These are phyloP conservation scores for Pasiphila rectangulata DNA, from an alignment of 2,888 invertebrate species.

Conservation along the genomic window DNA sequence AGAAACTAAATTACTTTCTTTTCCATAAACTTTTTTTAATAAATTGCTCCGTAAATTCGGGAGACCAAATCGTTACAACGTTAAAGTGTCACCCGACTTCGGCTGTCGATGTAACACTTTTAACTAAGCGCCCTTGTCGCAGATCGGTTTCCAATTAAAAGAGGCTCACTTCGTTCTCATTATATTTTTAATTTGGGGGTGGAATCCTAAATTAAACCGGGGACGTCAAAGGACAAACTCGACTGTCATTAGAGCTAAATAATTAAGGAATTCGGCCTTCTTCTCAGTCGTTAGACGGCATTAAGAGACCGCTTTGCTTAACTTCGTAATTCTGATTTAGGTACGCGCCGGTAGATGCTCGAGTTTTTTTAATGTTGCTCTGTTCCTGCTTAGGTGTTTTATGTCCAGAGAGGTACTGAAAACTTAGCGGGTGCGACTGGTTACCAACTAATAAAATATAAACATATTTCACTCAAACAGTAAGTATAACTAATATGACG, in stretches of 20 bases:
- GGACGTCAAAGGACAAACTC: slow-evolving; percentile 77
- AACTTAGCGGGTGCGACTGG: too few species aligned
- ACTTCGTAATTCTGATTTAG: slow-evolving; percentile 71
- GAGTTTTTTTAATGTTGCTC: slow-evolving; percentile 46
- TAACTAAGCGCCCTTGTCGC: slow-evolving; percentile 53
- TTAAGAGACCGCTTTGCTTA: slow-evolving; percentile 64
- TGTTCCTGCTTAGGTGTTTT: slow-evolving; percentile 1
- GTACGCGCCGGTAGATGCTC: slow-evolving; percentile 39
- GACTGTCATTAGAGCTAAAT: slow-evolving; percentile 78
- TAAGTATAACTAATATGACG: too few species aligned
- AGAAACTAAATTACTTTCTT: neutral
- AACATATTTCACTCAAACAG: too few species aligned
- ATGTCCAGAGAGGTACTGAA: too few species aligned
- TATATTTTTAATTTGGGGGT: slow-evolving; percentile 81
- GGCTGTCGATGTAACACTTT: slow-evolving; percentile 48
- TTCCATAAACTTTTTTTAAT: slow-evolving; percentile 13
- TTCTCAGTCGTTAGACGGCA: slow-evolving; percentile 70
- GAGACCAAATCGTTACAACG: slow-evolving; percentile 27
- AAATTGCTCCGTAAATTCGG: slow-evolving; percentile 9
- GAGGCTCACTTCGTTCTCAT: slow-evolving; percentile 74
- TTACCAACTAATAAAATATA: too few species aligned
- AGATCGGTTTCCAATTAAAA: slow-evolving; percentile 81
- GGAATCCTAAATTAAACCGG: slow-evolving; percentile 77
- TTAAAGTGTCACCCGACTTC: slow-evolving; percentile 35
- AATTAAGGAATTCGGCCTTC: slow-evolving; percentile 79